These are phyloP conservation scores for Apodemus sylvaticus DNA, from an alignment of 2,113 vertebrate species.

Conservation along the genomic window DNA sequence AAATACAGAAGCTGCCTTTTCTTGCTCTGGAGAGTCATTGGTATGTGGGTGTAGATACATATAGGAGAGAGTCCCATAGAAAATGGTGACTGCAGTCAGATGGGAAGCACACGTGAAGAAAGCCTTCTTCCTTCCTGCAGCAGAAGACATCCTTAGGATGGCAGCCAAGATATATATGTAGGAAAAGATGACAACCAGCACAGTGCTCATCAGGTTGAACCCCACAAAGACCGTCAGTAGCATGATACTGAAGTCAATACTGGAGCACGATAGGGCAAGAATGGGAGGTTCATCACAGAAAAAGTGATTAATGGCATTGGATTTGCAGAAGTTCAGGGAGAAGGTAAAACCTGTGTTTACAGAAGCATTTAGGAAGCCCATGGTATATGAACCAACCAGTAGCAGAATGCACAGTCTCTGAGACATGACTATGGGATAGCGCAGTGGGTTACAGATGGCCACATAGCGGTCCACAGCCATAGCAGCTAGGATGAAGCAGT, in stretches of 20 bases:
- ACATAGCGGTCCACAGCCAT: conserved; percentile 58
- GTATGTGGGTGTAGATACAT: conserved; percentile 20
- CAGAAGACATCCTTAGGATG: conserved; percentile 56
- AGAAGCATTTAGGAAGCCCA: conserved; percentile 38
- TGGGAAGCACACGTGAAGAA: conserved; percentile 69
- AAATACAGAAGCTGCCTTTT: conserved; percentile 65
- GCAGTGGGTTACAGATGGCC: conserved; percentile 63
- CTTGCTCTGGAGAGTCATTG: neutral
- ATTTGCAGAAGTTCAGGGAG: conserved; percentile 50
- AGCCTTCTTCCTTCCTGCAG: conserved; percentile 35
- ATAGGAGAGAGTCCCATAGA: conserved; percentile 45
- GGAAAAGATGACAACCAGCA: conserved; percentile 37
- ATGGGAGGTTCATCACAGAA: conserved; percentile 52
- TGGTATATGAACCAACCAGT: conserved; percentile 29
- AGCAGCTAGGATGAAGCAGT: conserved; percentile 56
- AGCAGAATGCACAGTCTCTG: conserved; percentile 38
- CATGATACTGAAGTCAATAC: conserved; percentile 1
- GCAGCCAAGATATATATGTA: conserved; percentile 51
- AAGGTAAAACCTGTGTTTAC: conserved; percentile 49
- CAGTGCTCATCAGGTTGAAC: neutral
- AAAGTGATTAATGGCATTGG: conserved; percentile 52
- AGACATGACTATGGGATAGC: conserved; percentile 59
- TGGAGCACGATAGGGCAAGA: conserved; percentile 62
- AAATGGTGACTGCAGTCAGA: conserved; percentile 52
- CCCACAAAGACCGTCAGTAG: conserved; percentile 26